Evolutionary conservation across 2,797 vertebrate genomes (phyloP), one percentile per base, ranked within the genome.

Genomic region (Sebastes miniatus): DNA sequence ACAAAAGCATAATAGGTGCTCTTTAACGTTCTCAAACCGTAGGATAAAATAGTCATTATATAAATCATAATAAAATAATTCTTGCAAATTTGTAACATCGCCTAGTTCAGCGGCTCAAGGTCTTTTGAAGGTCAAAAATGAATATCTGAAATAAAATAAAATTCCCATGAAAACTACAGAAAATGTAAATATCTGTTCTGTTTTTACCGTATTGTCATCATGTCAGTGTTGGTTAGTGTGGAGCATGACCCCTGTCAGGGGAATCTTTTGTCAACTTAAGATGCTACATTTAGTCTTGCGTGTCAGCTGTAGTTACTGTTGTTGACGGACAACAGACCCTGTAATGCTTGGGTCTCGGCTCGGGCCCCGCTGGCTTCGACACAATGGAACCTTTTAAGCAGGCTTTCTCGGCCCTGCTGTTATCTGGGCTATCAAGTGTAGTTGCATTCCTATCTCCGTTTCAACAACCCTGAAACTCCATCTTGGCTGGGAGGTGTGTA

Each of bases 391-490:
- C 90, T 93, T 94, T 95, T 84, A 89, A 83, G 83, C 87, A 90
- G 84, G 78, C 91, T 87, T 91, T 89, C 88, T 91, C 64, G 34
- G 92, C 89, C 89, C 91, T 90, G 69, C 87, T 93, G 89, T 93
- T 96, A 96, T 96, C 95, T 94, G 88, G 85, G 79, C 94, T 93
- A 95, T 96, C 96, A 93, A 93, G 95, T 92, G 92, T 79, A 92
- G 92, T 92, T 84, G 87, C 96, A 96, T 96, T 96, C 95, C 94
- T 92, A 84, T 88, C 89, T 84, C 89, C 87, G 87, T 94, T 91
- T 92, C 89, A 87, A 88, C 87, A 79, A 77, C 75, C 81, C 84
- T 90, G 93, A 95, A 95, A 95, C 92, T 91, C 80, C 87, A 83
- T 84, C 75, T 84, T 75, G 70, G 78, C 69, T 25, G n/a, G 76